phyloP scores from a whole-genome alignment of 2,113 vertebrate species.

The Tachysurus fulvidraco region DNA sequence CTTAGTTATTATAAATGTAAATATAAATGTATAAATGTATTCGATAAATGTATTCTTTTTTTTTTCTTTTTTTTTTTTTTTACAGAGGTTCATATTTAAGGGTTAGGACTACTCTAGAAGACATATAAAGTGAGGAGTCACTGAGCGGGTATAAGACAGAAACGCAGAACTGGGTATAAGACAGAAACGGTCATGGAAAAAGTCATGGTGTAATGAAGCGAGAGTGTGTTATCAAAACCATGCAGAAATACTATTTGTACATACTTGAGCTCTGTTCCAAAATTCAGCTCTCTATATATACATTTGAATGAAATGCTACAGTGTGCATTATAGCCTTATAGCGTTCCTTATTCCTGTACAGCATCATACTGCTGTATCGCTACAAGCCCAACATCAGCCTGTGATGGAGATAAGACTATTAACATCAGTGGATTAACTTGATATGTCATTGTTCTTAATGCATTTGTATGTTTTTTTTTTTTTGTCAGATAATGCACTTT shows the following conservation, averaged over 20 bases:
- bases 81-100: background rate
- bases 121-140: background rate
- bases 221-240: background rate
- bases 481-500: background rate
- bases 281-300: background rate
- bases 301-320: background rate
- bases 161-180: background rate
- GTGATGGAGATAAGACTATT: background rate
- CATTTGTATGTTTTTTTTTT: background rate
- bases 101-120: background rate
- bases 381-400: background rate
- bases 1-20: background rate
- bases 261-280: background rate
- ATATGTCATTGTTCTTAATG: background rate
- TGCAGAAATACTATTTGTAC: background rate
- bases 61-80: background rate
- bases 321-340: background rate
- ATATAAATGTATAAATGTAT: too few relatives aligned
- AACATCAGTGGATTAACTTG: background rate
- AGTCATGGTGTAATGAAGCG: slow-evolving; percentile 23
- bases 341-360: background rate
- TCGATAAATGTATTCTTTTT: background rate
- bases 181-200: background rate
- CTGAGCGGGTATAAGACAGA: background rate
- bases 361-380: background rate